Evolutionary conservation across 2,888 invertebrate genomes (phyloP), one percentile per base, ranked within the genome.

Genomic region (Pseudococcus longispinus): DNA sequence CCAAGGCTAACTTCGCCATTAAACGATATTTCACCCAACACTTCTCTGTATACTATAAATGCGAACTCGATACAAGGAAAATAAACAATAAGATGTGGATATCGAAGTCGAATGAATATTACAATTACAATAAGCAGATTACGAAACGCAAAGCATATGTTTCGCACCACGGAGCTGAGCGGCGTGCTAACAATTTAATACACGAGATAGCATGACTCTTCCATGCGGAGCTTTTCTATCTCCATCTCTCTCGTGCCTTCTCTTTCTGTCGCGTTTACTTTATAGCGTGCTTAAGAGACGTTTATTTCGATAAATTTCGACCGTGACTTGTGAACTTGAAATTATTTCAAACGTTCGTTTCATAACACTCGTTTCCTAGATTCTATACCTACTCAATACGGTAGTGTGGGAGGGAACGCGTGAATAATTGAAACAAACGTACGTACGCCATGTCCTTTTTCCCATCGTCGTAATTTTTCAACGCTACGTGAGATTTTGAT

Each of bases 301-400:
- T 74, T 74, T 32, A 37, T 74, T 74, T 74, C 74, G 74, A 74
- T 74, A 74, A 37, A 74, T 74, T 74, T 74, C 32, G 74, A 74
- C 74, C 74, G 74, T 74, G 74, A 74, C 74, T 74, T 74, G 32
- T 32, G 74, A 74, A 74, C 74, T 74, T 74, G 74, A 74, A 74
- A 74, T 74, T 74, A 74, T 32, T 32, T 3, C 18, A 60, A 23
- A 20, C 74, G 74, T 32, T 74, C 13, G 23, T 60, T 60, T 60
- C 60, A 60, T 60, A 60, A 60, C 23, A n/a, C 51, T 60, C 13
- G 60, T 60, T 60, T 60, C 60, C 60, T 60, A 6, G 60, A 60
- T 23, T 60, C 23, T 60, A 23, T 60, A 60, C 23, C 20, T 23
- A 60, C 23, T 60, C 23, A 60, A 60, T 60, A 60, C 20, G 23